Percentiles rank a stretch among this genome's conserved stretches.
Evolutionary conservation across 2,113 vertebrate species (phyloP).

Genomic region (Corythornis madagascariensis): DNA sequence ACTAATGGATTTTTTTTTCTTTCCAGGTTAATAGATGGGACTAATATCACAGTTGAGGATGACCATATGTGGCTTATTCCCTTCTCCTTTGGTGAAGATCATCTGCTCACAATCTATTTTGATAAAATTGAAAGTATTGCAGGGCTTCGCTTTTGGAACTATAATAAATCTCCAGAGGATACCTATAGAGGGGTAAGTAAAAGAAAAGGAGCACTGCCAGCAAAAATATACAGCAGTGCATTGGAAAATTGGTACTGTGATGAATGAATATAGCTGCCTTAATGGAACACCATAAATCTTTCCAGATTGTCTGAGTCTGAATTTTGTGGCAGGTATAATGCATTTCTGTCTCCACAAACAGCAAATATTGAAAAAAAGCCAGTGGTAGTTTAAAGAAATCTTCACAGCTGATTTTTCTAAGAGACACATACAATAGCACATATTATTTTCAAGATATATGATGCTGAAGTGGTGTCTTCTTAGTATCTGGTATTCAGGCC

Average conservation of each 20-base stretch:
- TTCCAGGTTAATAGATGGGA: constrained; percentile 89
- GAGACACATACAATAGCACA: constrained; percentile 15
- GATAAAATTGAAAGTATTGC: constrained; percentile 81
- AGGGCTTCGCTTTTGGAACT: constrained; percentile 97
- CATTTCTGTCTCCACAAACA: constrained; percentile 45
- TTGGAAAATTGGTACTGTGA: constrained; percentile 67
- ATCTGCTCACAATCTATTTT: constrained; percentile 85
- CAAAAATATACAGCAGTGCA: constrained; percentile 58
- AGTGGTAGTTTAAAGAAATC: constrained; percentile 42
- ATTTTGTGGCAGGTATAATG: constrained; percentile 43
- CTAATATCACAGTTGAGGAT: constrained; percentile 91
- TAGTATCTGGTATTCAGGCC: neutral
- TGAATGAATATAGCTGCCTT: constrained; percentile 70
- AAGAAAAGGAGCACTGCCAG: constrained; percentile 58
- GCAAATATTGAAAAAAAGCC: constrained; percentile 13
- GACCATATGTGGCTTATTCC: constrained; percentile 97
- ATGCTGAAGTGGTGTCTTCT: neutral
- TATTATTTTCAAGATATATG: constrained; percentile 33
- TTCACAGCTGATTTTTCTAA: constrained; percentile 55
- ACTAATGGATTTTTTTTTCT: constrained; percentile 54
- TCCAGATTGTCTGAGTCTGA: constrained; percentile 66
- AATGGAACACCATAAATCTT: constrained; percentile 74
- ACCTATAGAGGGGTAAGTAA: constrained; percentile 95
- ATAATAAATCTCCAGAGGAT: constrained; percentile 98
- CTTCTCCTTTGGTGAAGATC: constrained; percentile 85